phyloP scores from a whole-genome alignment of 1,140 invertebrate genomes.

The Glomeris maerens region DNA sequence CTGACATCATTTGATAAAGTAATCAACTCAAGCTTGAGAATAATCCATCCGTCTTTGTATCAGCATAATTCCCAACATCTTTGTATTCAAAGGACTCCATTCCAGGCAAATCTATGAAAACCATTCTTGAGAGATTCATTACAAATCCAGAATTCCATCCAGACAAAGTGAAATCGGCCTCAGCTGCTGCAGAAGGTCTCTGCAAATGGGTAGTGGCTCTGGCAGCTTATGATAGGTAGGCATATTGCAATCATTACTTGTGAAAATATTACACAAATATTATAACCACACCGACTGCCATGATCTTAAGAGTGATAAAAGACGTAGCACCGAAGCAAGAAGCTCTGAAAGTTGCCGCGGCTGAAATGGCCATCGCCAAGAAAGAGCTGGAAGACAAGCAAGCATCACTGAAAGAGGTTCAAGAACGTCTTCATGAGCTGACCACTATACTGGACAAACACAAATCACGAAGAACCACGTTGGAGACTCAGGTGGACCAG shows the following conservation, averaged over 20 bases:
- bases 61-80: conserved; percentile 51
- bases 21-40: neutral
- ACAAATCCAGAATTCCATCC: conserved; percentile 75
- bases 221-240: conserved; percentile 80
- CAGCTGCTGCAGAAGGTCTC: conserved; percentile 68
- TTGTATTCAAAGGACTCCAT: conserved; percentile 58
- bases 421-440: conserved; percentile 57
- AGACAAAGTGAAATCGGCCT: conserved; percentile 72
- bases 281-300: too few relatives aligned
- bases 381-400: conserved; percentile 63
- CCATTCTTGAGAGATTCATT: conserved; percentile 69
- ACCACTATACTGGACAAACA: conserved; percentile 47
- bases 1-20: conserved; percentile 36
- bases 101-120: conserved; percentile 56
- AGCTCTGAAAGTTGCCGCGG: conserved; percentile 58
- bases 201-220: conserved; percentile 89
- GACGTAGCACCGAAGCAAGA: conserved; percentile 74
- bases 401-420: conserved; percentile 55
- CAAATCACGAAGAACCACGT: conserved; percentile 38
- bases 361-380: conserved; percentile 62
- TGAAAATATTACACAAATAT: conserved; percentile 36
- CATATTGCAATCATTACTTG: conserved; percentile 25
- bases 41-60: conserved; percentile 9
- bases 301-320: conserved; percentile 32
- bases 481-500: conserved; percentile 36